Evolutionary conservation across 2,888 invertebrate genomes (phyloP), one percentile per base, ranked within the genome.

Genomic region (Lithophane semibrunnea): DNA sequence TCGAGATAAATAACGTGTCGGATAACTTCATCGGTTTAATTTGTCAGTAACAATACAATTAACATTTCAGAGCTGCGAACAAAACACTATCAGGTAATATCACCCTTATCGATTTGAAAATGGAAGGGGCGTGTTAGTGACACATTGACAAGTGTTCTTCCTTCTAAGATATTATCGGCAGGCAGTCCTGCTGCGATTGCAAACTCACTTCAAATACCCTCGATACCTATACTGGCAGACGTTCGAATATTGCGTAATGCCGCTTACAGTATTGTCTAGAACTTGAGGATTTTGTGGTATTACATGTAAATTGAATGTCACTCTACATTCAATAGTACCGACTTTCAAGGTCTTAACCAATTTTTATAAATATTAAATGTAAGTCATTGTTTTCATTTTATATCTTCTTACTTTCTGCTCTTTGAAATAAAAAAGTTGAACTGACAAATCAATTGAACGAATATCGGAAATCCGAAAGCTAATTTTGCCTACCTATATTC

Each of bases 121-220:
- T 37, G 70, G 52, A 82, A 73, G 75, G 54, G 61, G 70, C 72
- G 67, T 88, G 88, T 69, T 66, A 60, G 24, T 88, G 89, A 88
- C 88, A 88, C 73, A 86, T 88, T 88, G 88, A 88, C 88, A 88
- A 88, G 85, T 84, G 86, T 81, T 75, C 82, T 78, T 86, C 80
- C 83, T 84, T 79, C 70, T 24, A 81, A 86, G 87, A 84, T 85
- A 85, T 80, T 79, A 81, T 83, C 80, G 85, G 83, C 83, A 88
- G 79, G 76, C 42, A 76, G 76, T 56, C 87, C 88, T 86, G 88
- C 86, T 88, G 87, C 74, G 87, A 88, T 83, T 88, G 88, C 88
- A 86, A 83, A 76, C 77, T 73, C 82, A 68, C 82, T 85, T 75
- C 73, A 83, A 84, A 84, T 70, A 61, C 74, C 65, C 47, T 44